A percentile compares a stretch with the other conserved stretches of the same genome.
phyloP scores from a whole-genome alignment of 1,140 invertebrate species.

The Adoxophyes honmai region DNA sequence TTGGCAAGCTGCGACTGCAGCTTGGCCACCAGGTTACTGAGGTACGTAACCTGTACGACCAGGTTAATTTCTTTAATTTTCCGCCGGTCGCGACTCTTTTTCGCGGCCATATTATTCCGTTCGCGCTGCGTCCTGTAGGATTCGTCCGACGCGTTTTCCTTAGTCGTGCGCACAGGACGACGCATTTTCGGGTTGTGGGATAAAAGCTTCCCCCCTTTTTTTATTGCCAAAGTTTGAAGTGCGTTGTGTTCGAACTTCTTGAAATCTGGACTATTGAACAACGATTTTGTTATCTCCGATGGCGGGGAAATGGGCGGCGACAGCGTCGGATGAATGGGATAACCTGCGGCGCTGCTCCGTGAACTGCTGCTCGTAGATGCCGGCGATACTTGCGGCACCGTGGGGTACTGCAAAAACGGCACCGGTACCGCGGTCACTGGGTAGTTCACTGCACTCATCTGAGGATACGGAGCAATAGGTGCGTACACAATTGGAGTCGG shows the following conservation, averaged over 20 bases:
- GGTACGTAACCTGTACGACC: slow-evolving; percentile 89
- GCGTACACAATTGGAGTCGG: too few relatives aligned
- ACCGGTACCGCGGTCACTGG: too few relatives aligned
- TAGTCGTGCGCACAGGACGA: slow-evolving; percentile 54
- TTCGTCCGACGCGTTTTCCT: slow-evolving; percentile 77
- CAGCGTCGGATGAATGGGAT: slow-evolving; percentile 1
- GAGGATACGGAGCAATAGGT: too few relatives aligned
- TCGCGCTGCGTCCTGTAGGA: slow-evolving; percentile 91
- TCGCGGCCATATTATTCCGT: slow-evolving; percentile 98
- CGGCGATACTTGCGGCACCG: too few relatives aligned
- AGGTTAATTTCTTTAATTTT: slow-evolving; percentile 95
- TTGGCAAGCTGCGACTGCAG: slow-evolving; percentile 24
- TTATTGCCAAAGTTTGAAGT: slow-evolving; percentile 80
- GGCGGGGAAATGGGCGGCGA: slow-evolving; percentile 36
- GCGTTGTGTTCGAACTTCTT: slow-evolving; percentile 82
- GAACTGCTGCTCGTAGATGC: slow-evolving; percentile 29
- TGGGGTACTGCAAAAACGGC: neutral
- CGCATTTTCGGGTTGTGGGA: slow-evolving; percentile 83
- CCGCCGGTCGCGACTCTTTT: slow-evolving; percentile 93
- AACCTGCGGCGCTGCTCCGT: neutral
- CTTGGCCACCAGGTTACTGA: slow-evolving; percentile 28
- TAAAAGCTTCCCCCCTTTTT: slow-evolving; percentile 76
- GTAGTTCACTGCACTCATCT: too few relatives aligned
- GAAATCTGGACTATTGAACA: slow-evolving; percentile 76
- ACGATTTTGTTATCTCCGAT: slow-evolving; percentile 24